phyloP scores from a whole-genome alignment of 2,888 invertebrate species.

The Lacanobia oleracea region DNA sequence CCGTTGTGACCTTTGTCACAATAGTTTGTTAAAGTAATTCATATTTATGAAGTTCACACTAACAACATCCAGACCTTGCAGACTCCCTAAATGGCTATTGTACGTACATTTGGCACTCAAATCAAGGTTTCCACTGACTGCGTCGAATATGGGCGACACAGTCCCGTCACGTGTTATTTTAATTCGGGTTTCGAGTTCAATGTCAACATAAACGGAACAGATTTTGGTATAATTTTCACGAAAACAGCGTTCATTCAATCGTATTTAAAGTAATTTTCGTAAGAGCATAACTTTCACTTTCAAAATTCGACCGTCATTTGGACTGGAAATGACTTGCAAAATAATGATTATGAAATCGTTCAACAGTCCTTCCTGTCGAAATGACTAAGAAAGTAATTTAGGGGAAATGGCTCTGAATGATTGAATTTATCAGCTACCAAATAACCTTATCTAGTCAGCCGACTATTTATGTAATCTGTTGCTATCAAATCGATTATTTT shows the following conservation, averaged over 20 bases:
- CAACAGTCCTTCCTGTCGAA: not conserved
- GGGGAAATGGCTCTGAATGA: slow-evolving; percentile 16
- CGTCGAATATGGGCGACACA: slow-evolving; percentile 16
- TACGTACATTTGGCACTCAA: slow-evolving; percentile 24
- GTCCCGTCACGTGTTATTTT: slow-evolving; percentile 14
- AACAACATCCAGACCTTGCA: slow-evolving; percentile 5
- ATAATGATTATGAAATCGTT: slow-evolving; percentile 25
- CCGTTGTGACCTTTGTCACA: slow-evolving; percentile 26
- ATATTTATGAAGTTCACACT: slow-evolving; percentile 9
- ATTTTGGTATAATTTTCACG: slow-evolving; percentile 15
- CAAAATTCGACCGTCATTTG: slow-evolving; percentile 19
- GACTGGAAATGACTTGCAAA: slow-evolving; percentile 29
- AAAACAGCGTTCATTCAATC: not conserved
- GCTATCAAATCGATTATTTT: slow-evolving; percentile 32
- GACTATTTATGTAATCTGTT: slow-evolving; percentile 38
- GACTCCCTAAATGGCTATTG: slow-evolving; percentile 1
- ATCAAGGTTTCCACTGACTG: slow-evolving; percentile 28
- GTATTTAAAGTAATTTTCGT: not conserved
- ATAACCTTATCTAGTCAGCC: slow-evolving; percentile 39
- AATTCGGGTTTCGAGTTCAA: slow-evolving; percentile 47
- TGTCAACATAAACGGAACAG: slow-evolving; percentile 21
- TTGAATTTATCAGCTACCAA: slow-evolving; percentile 6
- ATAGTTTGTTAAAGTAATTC: slow-evolving; percentile 21
- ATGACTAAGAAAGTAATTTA: slow-evolving; percentile 36
- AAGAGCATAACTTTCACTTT: slow-evolving; percentile 45